Conservation (phyloP, 2,113 vertebrate genomes). For the Leptobrachium leishanense region DNA sequence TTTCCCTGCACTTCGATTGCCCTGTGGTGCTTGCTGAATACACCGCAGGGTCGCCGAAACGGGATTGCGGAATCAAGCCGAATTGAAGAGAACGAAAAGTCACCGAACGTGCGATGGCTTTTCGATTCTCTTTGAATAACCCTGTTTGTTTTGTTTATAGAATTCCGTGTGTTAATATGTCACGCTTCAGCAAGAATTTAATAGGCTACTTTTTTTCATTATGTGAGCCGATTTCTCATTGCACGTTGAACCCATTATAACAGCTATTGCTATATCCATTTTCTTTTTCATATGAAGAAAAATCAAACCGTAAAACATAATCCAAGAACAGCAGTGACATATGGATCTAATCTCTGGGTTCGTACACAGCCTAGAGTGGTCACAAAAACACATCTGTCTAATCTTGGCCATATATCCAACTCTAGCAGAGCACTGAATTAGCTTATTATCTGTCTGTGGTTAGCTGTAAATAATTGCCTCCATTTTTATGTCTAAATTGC, state of each 20-base stretch:
- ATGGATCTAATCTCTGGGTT: constrained; percentile 37
- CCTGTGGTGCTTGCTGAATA: too few species aligned
- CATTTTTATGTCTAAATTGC: constrained; percentile 22
- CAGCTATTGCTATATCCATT: too few species aligned
- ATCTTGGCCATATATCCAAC: constrained; percentile 1
- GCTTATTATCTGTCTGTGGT: constrained; percentile 2
- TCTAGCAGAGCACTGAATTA: background rate
- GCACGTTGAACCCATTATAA: constrained; percentile 13
- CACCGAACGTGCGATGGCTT: too few species aligned
- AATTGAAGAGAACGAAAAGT: too few species aligned
- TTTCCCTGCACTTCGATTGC: too few species aligned
- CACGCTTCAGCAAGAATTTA: background rate
- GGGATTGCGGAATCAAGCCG: too few species aligned
- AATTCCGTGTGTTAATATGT: background rate
- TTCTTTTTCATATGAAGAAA: too few species aligned
- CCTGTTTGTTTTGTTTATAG: too few species aligned
- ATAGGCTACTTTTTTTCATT: background rate
- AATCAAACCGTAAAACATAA: constrained; percentile 10
- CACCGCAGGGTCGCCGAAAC: too few species aligned
- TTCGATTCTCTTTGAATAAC: too few species aligned
- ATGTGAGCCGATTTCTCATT: background rate
- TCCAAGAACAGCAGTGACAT: constrained; percentile 27
- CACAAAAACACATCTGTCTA: constrained; percentile 5
- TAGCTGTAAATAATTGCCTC: constrained; percentile 15
- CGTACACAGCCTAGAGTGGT: constrained; percentile 20